Conservation (phyloP, 2,113 vertebrate species). For the Stictonetta naevosa region DNA sequence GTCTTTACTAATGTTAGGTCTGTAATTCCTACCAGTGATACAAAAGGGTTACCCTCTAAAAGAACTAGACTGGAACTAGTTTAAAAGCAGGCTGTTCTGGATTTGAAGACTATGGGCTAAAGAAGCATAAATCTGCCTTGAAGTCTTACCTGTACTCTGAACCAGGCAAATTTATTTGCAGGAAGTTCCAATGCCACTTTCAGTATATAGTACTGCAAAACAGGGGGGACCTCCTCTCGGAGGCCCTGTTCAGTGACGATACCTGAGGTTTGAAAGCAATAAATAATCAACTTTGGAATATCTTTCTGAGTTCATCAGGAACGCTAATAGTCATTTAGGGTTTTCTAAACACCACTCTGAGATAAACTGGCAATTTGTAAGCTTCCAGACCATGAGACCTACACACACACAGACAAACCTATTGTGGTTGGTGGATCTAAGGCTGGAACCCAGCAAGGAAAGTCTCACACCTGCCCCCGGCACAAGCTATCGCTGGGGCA, state of each 20-base stretch:
- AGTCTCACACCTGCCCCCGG: neutral
- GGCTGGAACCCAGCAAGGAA: neutral
- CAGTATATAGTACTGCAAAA: constrained; percentile 91
- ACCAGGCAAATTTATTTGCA: constrained; percentile 93
- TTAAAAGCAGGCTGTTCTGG: neutral
- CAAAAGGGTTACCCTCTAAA: neutral
- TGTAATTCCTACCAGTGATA: neutral
- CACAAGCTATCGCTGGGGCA: neutral
- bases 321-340: neutral
- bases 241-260: constrained; percentile 88
- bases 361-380: neutral
- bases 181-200: constrained; percentile 92
- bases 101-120: neutral
- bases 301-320: neutral
- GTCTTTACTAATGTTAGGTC: neutral
- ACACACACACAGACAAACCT: neutral
- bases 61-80: neutral
- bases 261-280: constrained; percentile 71
- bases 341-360: neutral
- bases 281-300: neutral
- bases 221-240: constrained; percentile 80
- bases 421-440: neutral
- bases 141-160: constrained; percentile 86
- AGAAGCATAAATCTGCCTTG: neutral
- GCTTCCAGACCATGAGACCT: neutral